Evolutionary conservation across 2,888 invertebrate genomes (phyloP).

Genomic region (Nemoura dubitans): DNA sequence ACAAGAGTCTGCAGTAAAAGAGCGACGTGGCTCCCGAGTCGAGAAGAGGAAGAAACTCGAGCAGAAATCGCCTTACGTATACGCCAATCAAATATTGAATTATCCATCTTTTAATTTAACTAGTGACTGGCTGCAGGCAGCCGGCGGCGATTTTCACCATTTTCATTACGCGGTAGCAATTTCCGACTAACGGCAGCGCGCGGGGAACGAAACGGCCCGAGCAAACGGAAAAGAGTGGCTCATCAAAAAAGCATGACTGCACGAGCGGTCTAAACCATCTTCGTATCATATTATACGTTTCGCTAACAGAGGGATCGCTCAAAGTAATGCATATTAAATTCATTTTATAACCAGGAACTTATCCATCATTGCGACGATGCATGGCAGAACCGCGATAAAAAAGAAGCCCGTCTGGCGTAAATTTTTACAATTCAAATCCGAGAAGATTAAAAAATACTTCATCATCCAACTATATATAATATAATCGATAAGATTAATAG

Average conservation of each 20-base stretch:
- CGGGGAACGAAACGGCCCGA: not conserved
- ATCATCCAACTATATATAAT: too few relatives aligned
- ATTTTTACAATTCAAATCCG: not conserved
- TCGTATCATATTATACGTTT: not conserved
- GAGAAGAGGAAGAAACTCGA: not conserved
- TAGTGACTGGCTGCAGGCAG: not conserved
- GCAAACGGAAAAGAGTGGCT: not conserved
- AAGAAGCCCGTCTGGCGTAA: not conserved
- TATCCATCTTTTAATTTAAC: slow-evolving; percentile 40
- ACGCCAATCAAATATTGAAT: slow-evolving; percentile 41
- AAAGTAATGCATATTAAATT: not conserved
- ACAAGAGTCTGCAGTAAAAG: slow-evolving; percentile 16
- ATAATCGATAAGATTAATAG: too few relatives aligned
- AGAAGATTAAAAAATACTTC: not conserved
- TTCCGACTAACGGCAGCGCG: not conserved
- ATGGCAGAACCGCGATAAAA: not conserved
- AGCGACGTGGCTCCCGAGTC: not conserved
- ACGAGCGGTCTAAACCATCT: not conserved
- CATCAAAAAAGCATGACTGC: not conserved
- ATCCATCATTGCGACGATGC: not conserved
- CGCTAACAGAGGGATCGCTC: not conserved
- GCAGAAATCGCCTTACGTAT: not conserved
- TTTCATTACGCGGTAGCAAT: slow-evolving; percentile 7
- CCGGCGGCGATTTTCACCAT: slow-evolving; percentile 24
- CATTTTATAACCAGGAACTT: not conserved